Evolutionary conservation across 2,797 vertebrate genomes (phyloP).

Genomic region (Parauchenoglanis punctatus): DNA sequence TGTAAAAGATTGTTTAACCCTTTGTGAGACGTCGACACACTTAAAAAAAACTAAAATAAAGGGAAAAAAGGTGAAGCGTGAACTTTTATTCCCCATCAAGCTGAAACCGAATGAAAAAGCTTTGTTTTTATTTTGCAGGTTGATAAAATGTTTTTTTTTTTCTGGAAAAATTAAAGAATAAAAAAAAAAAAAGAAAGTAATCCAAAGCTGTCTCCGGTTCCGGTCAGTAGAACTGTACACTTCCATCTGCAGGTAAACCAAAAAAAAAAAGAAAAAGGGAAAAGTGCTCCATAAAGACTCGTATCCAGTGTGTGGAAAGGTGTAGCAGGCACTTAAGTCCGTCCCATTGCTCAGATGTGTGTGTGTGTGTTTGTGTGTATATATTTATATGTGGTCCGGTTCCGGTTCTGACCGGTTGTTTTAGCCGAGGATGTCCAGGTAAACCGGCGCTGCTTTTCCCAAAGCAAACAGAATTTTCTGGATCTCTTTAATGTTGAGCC

Average conservation of each 20-base stretch:
- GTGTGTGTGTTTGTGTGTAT: slow-evolving; percentile 74
- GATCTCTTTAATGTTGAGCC: slow-evolving; percentile 97
- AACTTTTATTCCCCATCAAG: background rate
- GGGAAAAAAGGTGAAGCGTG: slow-evolving; percentile 43
- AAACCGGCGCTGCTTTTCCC: slow-evolving; percentile 95
- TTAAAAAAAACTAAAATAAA: slow-evolving; percentile 57
- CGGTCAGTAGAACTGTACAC: slow-evolving; percentile 64
- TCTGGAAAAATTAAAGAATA: slow-evolving; percentile 3
- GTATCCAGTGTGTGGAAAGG: slow-evolving; percentile 79
- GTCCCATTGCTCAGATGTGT: slow-evolving; percentile 77
- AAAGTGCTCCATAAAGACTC: slow-evolving; percentile 72
- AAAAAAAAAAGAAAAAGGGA: slow-evolving; percentile 74
- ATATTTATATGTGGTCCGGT: slow-evolving; percentile 58
- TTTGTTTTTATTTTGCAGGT: slow-evolving; percentile 19
- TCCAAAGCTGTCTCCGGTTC: slow-evolving; percentile 51
- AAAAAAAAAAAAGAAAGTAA: slow-evolving; percentile 24
- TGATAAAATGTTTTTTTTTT: slow-evolving; percentile 34
- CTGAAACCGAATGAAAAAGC: background rate
- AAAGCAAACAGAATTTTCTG: slow-evolving; percentile 90
- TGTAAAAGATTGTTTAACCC: background rate
- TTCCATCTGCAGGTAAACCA: slow-evolving; percentile 56
- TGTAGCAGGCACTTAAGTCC: slow-evolving; percentile 97
- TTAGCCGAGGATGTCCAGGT: slow-evolving; percentile 97
- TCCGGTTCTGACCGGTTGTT: slow-evolving; percentile 38
- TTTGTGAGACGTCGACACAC: slow-evolving; percentile 59